Base-by-base conservation (phyloP, 2,888 invertebrate species). In the Malthinus flaveolus region DNA sequence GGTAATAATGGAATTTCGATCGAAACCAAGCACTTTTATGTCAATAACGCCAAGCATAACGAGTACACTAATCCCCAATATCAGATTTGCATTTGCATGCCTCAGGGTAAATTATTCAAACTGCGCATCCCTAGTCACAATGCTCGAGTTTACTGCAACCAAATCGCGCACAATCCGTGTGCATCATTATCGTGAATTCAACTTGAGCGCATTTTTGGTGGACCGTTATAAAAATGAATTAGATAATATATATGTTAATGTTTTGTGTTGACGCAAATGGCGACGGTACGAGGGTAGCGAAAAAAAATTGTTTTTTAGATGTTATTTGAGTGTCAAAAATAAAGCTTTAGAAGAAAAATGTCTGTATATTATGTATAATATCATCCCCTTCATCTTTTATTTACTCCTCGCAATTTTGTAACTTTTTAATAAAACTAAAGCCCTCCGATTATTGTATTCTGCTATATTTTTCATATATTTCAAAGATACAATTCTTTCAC, bases 81-180 rank as follows among this genome's bases (percentile, higher is more conserved):
- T 69, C 94, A 95, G 75, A 84, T 95, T 1, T 95, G 95, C 68
- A 88, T 94, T 1, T 95, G 95, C 71, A 93, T 93, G 91, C 94
- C 94, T 0, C 87, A 89, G 63, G 95, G 94, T 0, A 90, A 89
- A 68, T 74, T 95, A 49, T 95, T 93, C 72, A 83, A 88, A 60
- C 85, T 95, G 3, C 88, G 90, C 0, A 86, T 91, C 0, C 85
- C 87, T 0, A 85, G 85, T 0, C 79, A 71, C 3, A 77, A 74
- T 54, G 69, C 75, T 8, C 80, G 76, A 45, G 82, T 85, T 0
- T 84, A 84, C 33, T 90, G 89, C 71, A 83, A 85, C 0, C 85
- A 85, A 71, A 79, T 87, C 11, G 85, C 85, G 67, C 81, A 82
- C 65, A 87, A 88, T 77, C 89, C 89, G 32, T 89, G 89, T 69